Base-by-base conservation (phyloP, 2,113 vertebrate species). In the Ceratotherium simum region DNA sequence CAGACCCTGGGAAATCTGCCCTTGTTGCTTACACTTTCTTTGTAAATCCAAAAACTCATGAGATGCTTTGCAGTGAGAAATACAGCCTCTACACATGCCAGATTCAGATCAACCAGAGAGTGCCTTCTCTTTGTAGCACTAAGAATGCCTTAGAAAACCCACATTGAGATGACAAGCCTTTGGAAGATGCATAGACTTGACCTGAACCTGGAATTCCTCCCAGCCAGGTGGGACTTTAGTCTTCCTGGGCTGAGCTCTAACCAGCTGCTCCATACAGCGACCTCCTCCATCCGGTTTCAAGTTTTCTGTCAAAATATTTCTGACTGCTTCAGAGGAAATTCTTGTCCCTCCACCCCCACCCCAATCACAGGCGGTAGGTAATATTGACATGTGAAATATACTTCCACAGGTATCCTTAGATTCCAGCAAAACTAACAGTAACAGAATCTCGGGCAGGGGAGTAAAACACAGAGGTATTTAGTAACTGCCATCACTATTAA, bases 281-380 rank as follows among this genome's bases (percentile, higher is more conserved):
- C 72, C 81, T 60, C 17, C 42, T 96, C 58, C 13, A 8, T 36
- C 69, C 29, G 48, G 18, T 46, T 87, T 23, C 54, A 56, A 14
- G 25, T 81, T 94, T 58, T 83, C 65, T 36, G 64, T 87, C 84
- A 85, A 46, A 64, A 91, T 81, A 92, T 36, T 93, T 87, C 80
- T 67, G 62, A 60, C 18, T 36, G 75, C 83, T 88, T 80, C 91
- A 23, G 80, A 97, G n/a, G 73, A 62, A 46, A 67, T n/a, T 29
- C 60, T 69, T 25, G 6, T 29, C 33, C 73, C 29, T 84, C 70
- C 36, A 18, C 39, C 31, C 31, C 36, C 3, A 67, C 62, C 58
- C 84, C 23, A 81, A 42, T 67, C 70, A 8, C 13, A 73, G 60
- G 72, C 51, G 1, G 70, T 83, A 65, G 78, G 56, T 85, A 39